Evolutionary conservation across 2,797 vertebrate species (phyloP).

Genomic region (Gila robusta): DNA sequence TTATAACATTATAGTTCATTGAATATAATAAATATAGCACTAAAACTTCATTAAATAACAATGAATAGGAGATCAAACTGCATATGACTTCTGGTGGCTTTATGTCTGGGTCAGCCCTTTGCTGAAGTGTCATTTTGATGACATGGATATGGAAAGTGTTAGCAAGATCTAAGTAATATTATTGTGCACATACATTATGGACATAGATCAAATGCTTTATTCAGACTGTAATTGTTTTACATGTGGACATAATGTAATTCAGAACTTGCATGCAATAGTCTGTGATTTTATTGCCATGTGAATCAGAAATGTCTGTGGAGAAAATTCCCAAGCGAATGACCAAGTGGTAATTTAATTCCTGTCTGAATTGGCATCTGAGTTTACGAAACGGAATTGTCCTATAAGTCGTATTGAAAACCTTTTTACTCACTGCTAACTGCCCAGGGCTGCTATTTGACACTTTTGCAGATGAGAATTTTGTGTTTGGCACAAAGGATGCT

Average conservation of each 20-base stretch:
- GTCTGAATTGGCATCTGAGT: constrained; percentile 1
- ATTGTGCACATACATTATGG: neutral
- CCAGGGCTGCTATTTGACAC: neutral
- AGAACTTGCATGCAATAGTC: neutral
- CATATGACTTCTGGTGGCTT: no score
- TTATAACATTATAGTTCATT: neutral
- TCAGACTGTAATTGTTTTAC: neutral
- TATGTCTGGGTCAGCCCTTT: neutral
- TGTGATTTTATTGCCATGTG: neutral
- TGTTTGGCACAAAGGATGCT: neutral
- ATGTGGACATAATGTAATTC: neutral
- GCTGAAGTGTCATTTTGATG: neutral
- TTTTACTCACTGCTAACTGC: neutral
- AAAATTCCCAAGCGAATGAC: neutral
- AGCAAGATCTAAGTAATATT: neutral
- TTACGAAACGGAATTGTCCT: neutral
- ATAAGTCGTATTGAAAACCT: neutral
- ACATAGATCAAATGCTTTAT: constrained; percentile 3
- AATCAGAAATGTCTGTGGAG: neutral
- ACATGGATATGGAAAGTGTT: neutral
- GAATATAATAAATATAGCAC: neutral
- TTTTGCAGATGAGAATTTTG: neutral
- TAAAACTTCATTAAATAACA: neutral
- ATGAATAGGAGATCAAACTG: neutral
- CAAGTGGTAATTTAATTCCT: neutral